Base-by-base conservation (phyloP, 2,888 invertebrate species). In the Drosophila barbarae region DNA sequence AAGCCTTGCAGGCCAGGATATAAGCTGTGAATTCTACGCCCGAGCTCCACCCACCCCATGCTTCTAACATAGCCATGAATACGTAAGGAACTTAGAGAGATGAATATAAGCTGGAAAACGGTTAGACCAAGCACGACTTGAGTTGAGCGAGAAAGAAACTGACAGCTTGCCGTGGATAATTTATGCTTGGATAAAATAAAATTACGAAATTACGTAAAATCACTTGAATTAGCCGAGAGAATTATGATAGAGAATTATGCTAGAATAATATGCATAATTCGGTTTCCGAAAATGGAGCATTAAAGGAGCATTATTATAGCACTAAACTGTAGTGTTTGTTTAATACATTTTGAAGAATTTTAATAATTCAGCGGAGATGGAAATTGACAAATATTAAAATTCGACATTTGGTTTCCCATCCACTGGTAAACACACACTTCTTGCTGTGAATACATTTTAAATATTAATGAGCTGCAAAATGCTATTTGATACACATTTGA, bases 21-120 rank as follows among this genome's bases (percentile, higher is more conserved):
- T 42, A 55, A 69, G 63, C 69, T 55, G 55, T 55, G 69, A 56
- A 46, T 60, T 36, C 59, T 58, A 34, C 28, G 15, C 34, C 28
- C 21, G 12, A 52, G 51, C 55, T 30, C 38, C n/a, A 12, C 9
- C 38, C 56, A 51, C 23, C 15, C 18, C 18, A 18, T 18, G 1
- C 12, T 10, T 26, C 39, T 15, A 34, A 18, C 36, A 32, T 32
- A 15, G 38, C 35, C 46, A 65, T 65, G 65, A 65, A 65, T 65
- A 42, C 55, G 26, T 55, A 55, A 55, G 36, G 21, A 63, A 44
- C 44, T 52, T 32, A n/a, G 13, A 21, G 36, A 21, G 52, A 61
- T 52, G 63, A 44, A 44, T 36, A 44, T 63, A 52, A 63, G 63
- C 52, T 52, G 63, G 21, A 34, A 34, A 63, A 61, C 34, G 44